A percentile compares a stretch with the other conserved stretches of the same genome.
Conservation (phyloP, 2,113 vertebrate genomes). For the Brachyistius frenatus region DNA sequence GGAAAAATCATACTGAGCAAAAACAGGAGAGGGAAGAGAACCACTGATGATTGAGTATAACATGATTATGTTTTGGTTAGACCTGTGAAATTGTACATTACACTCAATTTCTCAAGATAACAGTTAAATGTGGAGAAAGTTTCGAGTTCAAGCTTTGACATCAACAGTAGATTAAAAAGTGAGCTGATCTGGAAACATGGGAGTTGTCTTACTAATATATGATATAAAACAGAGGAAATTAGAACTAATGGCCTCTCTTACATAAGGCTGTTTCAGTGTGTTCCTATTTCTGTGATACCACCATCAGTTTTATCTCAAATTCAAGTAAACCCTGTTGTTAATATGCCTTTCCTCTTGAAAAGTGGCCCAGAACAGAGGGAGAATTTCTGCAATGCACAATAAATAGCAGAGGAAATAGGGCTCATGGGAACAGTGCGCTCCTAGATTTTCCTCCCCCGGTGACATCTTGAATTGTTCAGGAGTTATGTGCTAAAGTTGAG, state of each 20-base stretch:
- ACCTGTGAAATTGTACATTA: conserved; percentile 9
- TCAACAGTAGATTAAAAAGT: conserved; percentile 18
- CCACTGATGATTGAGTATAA: neutral
- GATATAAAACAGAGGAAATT: conserved; percentile 15
- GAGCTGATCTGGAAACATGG: conserved; percentile 6
- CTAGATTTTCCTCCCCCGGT: conserved; percentile 63
- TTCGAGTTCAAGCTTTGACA: neutral
- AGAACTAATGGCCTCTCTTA: conserved; percentile 16
- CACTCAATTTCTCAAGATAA: conserved; percentile 4
- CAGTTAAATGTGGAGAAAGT: neutral
- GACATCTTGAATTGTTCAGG: conserved; percentile 67
- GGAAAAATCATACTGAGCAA: neutral
- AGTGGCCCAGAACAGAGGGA: conserved; percentile 29
- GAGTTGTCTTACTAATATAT: neutral
- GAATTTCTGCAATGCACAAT: conserved; percentile 69
- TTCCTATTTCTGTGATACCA: neutral
- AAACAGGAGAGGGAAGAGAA: neutral
- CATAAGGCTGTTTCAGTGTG: neutral
- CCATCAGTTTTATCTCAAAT: conserved; percentile 48
- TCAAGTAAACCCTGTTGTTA: conserved; percentile 53
- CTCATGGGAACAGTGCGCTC: conserved; percentile 50
- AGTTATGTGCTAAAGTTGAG: conserved; percentile 72
- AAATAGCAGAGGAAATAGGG: conserved; percentile 71
- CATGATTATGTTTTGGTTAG: conserved; percentile 6
- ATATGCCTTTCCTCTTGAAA: conserved; percentile 49